Percentiles rank a stretch among this genome's conserved stretches.
Conservation (phyloP, 2,113 vertebrate species). For the Hippocampus zosterae region DNA sequence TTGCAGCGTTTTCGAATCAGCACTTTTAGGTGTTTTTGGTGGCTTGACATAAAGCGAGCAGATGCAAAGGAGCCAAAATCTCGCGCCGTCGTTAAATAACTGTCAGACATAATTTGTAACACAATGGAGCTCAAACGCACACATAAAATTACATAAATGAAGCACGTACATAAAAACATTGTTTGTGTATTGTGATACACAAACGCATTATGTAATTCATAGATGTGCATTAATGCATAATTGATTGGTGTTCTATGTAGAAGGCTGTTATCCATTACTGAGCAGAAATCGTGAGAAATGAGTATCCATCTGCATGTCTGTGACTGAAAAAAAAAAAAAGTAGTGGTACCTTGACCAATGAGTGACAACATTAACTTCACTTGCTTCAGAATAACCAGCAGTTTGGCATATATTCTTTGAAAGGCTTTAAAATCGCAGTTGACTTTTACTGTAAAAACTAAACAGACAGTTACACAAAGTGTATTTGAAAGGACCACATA, state of each 20-base stretch:
- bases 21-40: conserved; percentile 46
- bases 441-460: not conserved
- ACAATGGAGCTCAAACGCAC: conserved; percentile 51
- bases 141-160: not conserved
- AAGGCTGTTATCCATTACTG: not conserved
- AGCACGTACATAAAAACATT: conserved; percentile 11
- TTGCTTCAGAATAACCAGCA: not conserved
- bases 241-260: not conserved
- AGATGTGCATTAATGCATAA: not conserved
- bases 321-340: too few relatives aligned
- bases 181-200: conserved; percentile 2
- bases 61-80: conserved; percentile 63
- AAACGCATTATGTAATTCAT: not conserved
- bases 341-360: too few relatives aligned
- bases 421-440: not conserved
- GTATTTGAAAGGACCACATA: not conserved
- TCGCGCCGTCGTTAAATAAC: conserved; percentile 61
- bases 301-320: not conserved
- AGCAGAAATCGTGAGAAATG: not conserved
- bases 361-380: not conserved
- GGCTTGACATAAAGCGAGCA: conserved; percentile 44
- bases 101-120: conserved; percentile 69
- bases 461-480: not conserved
- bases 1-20: conserved; percentile 22
- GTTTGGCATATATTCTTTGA: not conserved